These are phyloP conservation scores for Girardinus metallicus DNA, from an alignment of 2,797 vertebrate genomes.

Conservation along the genomic window DNA sequence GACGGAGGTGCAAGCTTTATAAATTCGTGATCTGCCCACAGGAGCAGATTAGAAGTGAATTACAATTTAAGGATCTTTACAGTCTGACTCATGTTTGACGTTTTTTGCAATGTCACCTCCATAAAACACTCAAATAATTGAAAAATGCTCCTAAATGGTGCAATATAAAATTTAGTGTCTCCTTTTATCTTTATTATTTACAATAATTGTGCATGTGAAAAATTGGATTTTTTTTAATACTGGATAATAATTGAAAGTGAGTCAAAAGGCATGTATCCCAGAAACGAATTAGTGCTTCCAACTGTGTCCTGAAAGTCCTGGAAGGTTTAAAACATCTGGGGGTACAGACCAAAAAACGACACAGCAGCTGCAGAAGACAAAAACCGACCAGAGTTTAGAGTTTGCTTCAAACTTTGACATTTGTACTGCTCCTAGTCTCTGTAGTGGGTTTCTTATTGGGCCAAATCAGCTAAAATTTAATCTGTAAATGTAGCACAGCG, in stretches of 20 bases:
- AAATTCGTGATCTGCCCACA: not conserved
- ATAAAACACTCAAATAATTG: not conserved
- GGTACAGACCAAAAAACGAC: no score
- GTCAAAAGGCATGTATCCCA: not conserved
- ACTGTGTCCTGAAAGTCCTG: not conserved
- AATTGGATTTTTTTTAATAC: no score
- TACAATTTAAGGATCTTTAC: not conserved
- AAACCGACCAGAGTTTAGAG: not conserved
- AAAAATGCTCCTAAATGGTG: not conserved
- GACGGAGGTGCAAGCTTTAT: not conserved
- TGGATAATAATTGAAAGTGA: not conserved
- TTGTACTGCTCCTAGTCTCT: not conserved
- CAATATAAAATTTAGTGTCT: not conserved
- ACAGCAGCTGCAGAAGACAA: not conserved
- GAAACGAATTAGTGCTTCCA: not conserved
- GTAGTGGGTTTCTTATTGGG: not conserved
- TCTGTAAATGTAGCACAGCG: not conserved
- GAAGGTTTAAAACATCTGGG: not conserved
- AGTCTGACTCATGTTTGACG: not conserved
- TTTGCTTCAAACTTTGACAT: not conserved
- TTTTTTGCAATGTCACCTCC: not conserved
- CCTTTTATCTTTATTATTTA: not conserved
- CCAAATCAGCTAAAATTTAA: not conserved
- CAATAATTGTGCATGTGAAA: not conserved
- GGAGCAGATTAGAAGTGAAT: not conserved